Evolutionary conservation across 2,797 vertebrate species (phyloP).

Genomic region (Tragelaphus oryx): DNA sequence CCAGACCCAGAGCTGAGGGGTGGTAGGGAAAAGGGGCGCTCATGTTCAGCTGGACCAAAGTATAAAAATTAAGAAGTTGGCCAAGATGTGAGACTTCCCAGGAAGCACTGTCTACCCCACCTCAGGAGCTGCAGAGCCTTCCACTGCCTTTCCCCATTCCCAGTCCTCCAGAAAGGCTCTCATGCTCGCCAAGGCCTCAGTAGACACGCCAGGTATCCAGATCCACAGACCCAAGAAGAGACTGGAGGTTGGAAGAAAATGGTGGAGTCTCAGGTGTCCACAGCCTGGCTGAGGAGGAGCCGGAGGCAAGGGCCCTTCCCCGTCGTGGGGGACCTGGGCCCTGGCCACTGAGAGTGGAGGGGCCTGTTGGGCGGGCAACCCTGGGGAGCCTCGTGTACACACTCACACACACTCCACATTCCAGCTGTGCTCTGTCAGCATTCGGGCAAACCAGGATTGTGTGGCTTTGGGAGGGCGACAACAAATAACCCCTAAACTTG

Average conservation of each 20-base stretch:
- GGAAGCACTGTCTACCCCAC: background rate
- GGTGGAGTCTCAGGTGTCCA: background rate
- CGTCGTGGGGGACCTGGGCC: background rate
- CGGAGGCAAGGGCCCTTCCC: background rate
- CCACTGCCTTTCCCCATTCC: background rate
- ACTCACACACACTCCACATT: slow-evolving; percentile 45
- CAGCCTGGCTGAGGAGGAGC: background rate
- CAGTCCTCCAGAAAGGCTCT: background rate
- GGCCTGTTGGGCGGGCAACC: background rate
- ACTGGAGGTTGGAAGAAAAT: background rate
- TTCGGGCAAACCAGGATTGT: slow-evolving; percentile 64
- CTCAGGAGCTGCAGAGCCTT: background rate
- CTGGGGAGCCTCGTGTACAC: background rate
- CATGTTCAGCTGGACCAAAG: background rate
- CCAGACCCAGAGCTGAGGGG: background rate
- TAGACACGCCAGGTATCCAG: background rate
- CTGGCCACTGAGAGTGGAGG: background rate
- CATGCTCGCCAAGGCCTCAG: background rate
- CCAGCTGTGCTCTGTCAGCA: slow-evolving; percentile 62
- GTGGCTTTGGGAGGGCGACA: slow-evolving; percentile 52
- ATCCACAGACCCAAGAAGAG: background rate
- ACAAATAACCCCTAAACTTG: slow-evolving; percentile 53
- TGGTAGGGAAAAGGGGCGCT: background rate
- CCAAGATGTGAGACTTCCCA: background rate
- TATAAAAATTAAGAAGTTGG: background rate